Conservation (phyloP, 2,113 vertebrate genomes). For the Todiramphus chloris region DNA sequence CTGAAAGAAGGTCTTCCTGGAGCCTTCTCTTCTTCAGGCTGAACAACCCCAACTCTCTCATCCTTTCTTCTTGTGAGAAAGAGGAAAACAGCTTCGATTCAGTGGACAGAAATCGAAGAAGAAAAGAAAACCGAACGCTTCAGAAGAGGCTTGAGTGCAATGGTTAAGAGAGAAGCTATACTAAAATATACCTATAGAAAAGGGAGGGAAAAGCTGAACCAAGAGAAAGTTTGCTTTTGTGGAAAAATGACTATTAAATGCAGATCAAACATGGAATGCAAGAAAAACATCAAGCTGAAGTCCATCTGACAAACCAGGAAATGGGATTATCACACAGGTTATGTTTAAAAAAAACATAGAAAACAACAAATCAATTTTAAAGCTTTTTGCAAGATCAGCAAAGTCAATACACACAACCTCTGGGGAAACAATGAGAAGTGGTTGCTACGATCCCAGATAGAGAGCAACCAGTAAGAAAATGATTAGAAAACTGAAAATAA, state of each 20-base stretch:
- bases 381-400: background rate
- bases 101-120: background rate
- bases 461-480: background rate
- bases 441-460: background rate
- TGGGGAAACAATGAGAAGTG: background rate
- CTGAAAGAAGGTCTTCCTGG: background rate
- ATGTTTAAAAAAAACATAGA: background rate
- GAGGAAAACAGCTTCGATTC: rapidly evolving
- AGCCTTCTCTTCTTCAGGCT: too few relatives aligned
- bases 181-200: background rate
- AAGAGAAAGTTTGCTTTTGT: background rate
- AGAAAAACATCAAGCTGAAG: background rate
- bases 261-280: background rate
- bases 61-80: background rate
- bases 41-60: background rate
- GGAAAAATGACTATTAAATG: background rate
- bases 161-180: rapidly evolving
- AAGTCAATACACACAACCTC: background rate
- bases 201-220: background rate
- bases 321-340: background rate
- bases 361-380: background rate
- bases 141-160: background rate
- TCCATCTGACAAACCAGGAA: background rate
- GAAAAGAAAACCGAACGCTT: background rate
- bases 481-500: background rate